Conservation (phyloP, 2,797 vertebrate genomes). For the Gymnothorax reevesii region DNA sequence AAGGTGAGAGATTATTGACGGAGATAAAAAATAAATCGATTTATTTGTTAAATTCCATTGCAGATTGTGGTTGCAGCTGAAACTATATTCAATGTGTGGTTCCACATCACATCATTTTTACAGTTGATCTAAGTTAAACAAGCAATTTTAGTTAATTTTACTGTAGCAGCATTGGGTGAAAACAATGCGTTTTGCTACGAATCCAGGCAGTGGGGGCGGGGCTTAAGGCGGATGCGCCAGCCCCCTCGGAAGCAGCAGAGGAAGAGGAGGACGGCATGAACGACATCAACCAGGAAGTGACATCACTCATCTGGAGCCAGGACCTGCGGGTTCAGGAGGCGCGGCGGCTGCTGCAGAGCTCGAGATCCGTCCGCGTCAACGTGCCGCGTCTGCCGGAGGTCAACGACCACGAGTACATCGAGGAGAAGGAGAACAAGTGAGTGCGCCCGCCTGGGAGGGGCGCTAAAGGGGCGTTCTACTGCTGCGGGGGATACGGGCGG, state of each 20-base stretch:
- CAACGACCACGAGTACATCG: conserved; percentile 96
- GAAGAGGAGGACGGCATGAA: conserved; percentile 99
- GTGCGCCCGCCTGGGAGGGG: background rate
- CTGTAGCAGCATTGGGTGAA: too few relatives aligned
- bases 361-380: conserved; percentile 89
- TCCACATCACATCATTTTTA: too few relatives aligned
- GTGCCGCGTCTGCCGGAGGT: conserved; percentile 93
- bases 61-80: too few relatives aligned
- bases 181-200: too few relatives aligned
- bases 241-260: conserved; percentile 83
- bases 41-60: too few relatives aligned
- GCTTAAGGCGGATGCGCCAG: conserved; percentile 81
- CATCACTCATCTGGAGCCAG: conserved; percentile 92
- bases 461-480: too few relatives aligned
- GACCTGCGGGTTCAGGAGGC: conserved; percentile 94
- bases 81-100: too few relatives aligned
- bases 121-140: too few relatives aligned
- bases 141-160: too few relatives aligned
- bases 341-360: conserved; percentile 90
- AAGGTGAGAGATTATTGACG: background rate
- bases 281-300: conserved; percentile 92
- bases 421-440: conserved; percentile 97
- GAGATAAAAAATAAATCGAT: too few relatives aligned
- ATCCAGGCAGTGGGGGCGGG: conserved; percentile 77
- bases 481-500: too few relatives aligned